A percentile compares a stretch with the other conserved stretches of the same genome.
Conservation (phyloP, 2,113 vertebrate genomes). For the Leptodactylus fuscus region DNA sequence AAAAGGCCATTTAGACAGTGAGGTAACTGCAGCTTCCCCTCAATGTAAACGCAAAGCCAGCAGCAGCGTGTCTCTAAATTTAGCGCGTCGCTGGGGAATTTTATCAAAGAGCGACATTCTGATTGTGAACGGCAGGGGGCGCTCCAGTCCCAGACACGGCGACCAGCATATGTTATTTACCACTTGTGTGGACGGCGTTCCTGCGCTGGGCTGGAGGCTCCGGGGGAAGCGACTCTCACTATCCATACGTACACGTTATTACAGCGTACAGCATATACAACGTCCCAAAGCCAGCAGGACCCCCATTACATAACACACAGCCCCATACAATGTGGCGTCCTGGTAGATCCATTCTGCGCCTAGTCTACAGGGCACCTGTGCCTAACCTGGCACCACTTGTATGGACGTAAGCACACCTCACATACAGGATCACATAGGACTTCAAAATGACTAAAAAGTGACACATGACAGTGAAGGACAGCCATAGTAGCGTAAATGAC, state of each 20-base stretch:
- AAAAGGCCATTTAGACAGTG: not conserved
- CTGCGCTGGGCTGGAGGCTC: no score
- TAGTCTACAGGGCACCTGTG: no score
- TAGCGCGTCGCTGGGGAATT: slow-evolving; percentile 26
- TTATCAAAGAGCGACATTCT: not conserved
- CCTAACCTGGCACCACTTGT: no score
- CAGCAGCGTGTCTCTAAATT: slow-evolving; percentile 18
- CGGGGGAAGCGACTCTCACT: not conserved
- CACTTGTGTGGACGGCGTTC: slow-evolving; percentile 57
- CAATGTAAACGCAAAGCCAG: not conserved
- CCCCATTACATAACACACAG: no score
- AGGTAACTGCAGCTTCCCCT: not conserved
- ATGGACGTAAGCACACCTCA: no score
- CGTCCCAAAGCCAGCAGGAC: not conserved
- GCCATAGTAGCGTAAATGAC: no score
- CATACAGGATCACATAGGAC: no score
- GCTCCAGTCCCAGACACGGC: slow-evolving; percentile 46
- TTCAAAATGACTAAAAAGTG: no score
- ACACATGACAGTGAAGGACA: no score
- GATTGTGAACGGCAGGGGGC: slow-evolving; percentile 62
- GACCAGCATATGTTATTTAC: slow-evolving; percentile 50
- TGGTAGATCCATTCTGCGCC: no score
- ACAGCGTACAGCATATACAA: not conserved
- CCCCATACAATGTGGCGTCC: no score
- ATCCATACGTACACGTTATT: not conserved